Evolutionary conservation across 1,140 invertebrate species (phyloP).

Genomic region (Saccostrea echinata): DNA sequence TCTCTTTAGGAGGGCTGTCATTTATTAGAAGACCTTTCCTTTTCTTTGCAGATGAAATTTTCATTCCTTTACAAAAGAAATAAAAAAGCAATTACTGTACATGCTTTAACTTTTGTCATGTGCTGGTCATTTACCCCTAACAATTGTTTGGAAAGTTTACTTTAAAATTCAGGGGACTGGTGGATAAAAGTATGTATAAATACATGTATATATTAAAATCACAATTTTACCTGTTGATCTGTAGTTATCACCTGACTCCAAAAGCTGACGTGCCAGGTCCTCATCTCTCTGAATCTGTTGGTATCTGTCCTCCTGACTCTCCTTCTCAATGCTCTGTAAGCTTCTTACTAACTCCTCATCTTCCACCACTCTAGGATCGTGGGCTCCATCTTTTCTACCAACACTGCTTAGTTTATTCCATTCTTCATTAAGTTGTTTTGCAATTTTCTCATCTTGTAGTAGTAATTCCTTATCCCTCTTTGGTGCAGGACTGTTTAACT

Average conservation of each 20-base stretch:
- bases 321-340: background rate
- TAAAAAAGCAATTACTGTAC: too few relatives aligned
- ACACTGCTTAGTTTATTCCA: background rate
- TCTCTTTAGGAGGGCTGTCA: background rate
- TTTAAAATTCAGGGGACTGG: background rate
- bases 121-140: background rate
- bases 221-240: background rate
- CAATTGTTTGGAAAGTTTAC: too few relatives aligned
- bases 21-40: background rate
- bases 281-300: slow-evolving; percentile 24
- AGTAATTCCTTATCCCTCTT: background rate
- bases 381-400: background rate
- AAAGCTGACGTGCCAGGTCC: background rate
- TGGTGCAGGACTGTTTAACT: slow-evolving; percentile 20
- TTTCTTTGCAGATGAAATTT: slow-evolving; percentile 10
- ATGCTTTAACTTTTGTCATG: background rate
- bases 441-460: background rate
- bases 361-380: background rate
- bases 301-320: background rate
- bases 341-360: background rate
- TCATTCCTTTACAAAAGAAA: background rate
- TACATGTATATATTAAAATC: background rate
- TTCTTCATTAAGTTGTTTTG: background rate
- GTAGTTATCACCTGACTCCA: background rate
- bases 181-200: background rate